Conservation (phyloP, 1,140 invertebrate genomes). For the Hetaerina americana region DNA sequence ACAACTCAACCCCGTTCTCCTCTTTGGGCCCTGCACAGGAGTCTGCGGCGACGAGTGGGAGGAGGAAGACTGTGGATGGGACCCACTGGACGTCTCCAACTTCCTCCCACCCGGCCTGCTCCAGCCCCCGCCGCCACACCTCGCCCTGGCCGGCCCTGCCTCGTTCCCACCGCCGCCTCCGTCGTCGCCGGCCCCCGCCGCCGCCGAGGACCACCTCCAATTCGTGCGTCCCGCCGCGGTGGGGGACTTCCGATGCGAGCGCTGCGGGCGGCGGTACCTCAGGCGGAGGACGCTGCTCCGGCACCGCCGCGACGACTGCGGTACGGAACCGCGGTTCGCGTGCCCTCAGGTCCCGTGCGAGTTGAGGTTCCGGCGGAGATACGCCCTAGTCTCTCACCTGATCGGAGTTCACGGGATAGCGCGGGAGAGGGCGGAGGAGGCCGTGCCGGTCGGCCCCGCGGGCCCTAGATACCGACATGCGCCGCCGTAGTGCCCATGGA, state of each 20-base stretch:
- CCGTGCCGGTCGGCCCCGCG: background rate
- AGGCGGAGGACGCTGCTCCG: constrained; percentile 22
- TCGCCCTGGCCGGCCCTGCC: constrained; percentile 22
- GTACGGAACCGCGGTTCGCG: constrained; percentile 22
- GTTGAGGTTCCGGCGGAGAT: constrained; percentile 22
- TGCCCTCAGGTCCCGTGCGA: constrained; percentile 24
- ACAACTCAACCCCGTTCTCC: background rate
- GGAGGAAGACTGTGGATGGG: background rate
- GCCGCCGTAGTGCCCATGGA: no score
- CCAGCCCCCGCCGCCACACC: constrained; percentile 13
- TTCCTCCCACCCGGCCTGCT: background rate
- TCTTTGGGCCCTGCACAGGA: background rate
- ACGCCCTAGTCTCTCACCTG: constrained; percentile 18
- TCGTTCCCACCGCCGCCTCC: constrained; percentile 17
- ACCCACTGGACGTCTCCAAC: background rate
- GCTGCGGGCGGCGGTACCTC: constrained; percentile 23
- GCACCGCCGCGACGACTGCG: constrained; percentile 26
- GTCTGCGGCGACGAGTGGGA: no score
- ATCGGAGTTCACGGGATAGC: constrained; percentile 10
- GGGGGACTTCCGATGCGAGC: constrained; percentile 16
- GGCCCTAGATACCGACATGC: background rate
- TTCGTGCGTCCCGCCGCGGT: background rate
- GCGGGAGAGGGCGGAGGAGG: constrained; percentile 3
- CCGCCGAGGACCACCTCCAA: background rate
- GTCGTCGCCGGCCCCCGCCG: background rate